Conservation (phyloP, 2,113 vertebrate species). For the Tragelaphus scriptus region DNA sequence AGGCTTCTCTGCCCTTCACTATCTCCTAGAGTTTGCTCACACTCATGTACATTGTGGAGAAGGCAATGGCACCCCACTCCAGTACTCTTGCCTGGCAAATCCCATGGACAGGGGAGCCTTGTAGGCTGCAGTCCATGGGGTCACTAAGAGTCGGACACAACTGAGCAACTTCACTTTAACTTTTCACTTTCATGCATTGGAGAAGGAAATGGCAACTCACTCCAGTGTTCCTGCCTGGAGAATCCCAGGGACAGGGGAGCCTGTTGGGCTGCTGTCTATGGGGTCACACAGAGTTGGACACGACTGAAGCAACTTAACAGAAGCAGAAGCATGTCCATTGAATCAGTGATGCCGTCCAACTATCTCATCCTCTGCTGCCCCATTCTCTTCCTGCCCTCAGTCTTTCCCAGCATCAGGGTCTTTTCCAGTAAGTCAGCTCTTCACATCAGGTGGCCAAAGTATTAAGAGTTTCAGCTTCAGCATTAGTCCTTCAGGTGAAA, state of each 20-base stretch:
- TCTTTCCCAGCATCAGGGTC: not conserved
- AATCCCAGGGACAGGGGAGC: too few species aligned
- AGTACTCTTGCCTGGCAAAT: not conserved
- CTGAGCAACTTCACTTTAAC: too few species aligned
- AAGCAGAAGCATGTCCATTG: not conserved
- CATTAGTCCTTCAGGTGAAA: not conserved
- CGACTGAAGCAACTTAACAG: too few species aligned
- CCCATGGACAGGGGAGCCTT: not conserved
- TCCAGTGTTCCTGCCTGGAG: too few species aligned
- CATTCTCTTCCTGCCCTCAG: not conserved
- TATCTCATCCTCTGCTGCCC: not conserved
- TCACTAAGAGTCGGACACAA: too few species aligned
- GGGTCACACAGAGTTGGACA: fast-evolving
- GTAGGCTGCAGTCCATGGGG: too few species aligned
- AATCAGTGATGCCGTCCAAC: not conserved
- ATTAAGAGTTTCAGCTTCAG: not conserved
- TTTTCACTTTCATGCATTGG: too few species aligned
- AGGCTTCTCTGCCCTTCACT: not conserved
- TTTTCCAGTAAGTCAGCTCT: not conserved
- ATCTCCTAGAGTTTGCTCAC: not conserved
- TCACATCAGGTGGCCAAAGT: not conserved
- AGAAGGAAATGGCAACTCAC: too few species aligned
- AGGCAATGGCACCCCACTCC: not conserved
- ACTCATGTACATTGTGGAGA: not conserved
- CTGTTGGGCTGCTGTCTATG: too few species aligned